Base-by-base conservation (phyloP, 2,888 invertebrate genomes). In the Serrognathus titanus region DNA sequence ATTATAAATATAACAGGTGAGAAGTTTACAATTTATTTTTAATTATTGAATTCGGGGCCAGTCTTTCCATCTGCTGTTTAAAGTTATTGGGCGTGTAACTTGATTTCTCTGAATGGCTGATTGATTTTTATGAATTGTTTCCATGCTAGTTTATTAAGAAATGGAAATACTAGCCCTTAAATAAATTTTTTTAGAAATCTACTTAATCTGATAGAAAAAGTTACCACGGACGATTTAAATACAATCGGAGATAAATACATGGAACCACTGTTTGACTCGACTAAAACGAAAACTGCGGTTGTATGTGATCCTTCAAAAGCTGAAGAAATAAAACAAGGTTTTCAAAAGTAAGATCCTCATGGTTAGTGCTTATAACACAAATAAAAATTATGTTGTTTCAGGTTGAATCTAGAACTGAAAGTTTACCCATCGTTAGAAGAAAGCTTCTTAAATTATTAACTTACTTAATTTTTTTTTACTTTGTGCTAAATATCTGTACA, bases 251-350 rank as follows among this genome's bases (percentile, higher is more conserved):
- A 79, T n/a, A 83, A 83, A 65, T 92, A 92, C 80, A 78, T 94
- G 51, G 80, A 83, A 1, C 75, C 83, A 2, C 76, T 94, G 59
- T 89, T 93, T 73, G 82, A 87, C 68, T 75, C 83, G 0, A 72
- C 75, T 10, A 70, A 76, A 57, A 80, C 84, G 50, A 84, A 84
- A 69, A 84, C 88, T n/a, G 85, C 88, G 12, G 78, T 92, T 62
- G 89, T 89, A 35, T 92, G 91, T 71, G 89, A 90, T 73, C 88
- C 91, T 9, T 81, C 85, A 57, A 91, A 91, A 77, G 85, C 88
- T 6, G 51, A 59, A 7, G 59, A 59, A 54, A 59, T 56, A 48
- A 50, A 50, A 52, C 48, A 55, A 35, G 63, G 63, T 39, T 65
- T 65, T 53, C 48, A 55, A 55, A 61, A 61, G 65, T 65, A 58